A percentile compares a stretch with the other conserved stretches of the same genome.
phyloP scores from a whole-genome alignment of 2,113 vertebrate species.

The Mormoops blainvillei region DNA sequence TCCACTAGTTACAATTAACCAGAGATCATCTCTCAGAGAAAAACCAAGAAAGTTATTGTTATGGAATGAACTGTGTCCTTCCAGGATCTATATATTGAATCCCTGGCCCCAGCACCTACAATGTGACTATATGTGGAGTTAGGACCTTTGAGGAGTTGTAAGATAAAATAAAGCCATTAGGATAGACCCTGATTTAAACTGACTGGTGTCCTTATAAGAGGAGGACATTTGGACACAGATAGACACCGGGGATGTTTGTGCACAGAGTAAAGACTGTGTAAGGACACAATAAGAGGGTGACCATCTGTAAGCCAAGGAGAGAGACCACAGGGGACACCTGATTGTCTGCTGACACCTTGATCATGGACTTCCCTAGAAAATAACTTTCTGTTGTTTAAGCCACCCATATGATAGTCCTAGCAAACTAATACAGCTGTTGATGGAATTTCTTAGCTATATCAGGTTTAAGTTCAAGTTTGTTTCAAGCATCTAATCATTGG shows the following conservation, averaged over 20 bases:
- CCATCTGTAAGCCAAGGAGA: neutral
- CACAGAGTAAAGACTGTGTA: neutral
- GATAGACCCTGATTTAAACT: neutral
- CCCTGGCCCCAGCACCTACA: neutral
- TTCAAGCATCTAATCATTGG: neutral
- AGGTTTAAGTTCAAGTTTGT: conserved; percentile 1
- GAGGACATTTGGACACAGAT: neutral
- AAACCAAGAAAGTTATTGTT: neutral
- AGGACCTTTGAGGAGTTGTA: neutral
- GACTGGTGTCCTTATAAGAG: neutral
- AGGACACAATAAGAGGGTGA: neutral
- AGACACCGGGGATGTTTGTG: neutral
- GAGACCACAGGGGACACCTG: neutral
- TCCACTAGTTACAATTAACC: neutral
- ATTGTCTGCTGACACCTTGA: neutral
- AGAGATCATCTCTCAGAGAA: neutral
- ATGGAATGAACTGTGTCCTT: neutral
- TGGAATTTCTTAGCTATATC: neutral
- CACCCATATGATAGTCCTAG: neutral
- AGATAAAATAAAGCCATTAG: neutral
- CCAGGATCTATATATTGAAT: neutral
- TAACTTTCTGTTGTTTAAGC: neutral
- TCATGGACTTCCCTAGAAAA: neutral
- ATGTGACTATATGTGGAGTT: neutral
- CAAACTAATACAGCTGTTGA: neutral